Evolutionary conservation across 1,140 invertebrate genomes (phyloP), one percentile per base, ranked within the genome.

Genomic region (Brachionus paranguensis): DNA sequence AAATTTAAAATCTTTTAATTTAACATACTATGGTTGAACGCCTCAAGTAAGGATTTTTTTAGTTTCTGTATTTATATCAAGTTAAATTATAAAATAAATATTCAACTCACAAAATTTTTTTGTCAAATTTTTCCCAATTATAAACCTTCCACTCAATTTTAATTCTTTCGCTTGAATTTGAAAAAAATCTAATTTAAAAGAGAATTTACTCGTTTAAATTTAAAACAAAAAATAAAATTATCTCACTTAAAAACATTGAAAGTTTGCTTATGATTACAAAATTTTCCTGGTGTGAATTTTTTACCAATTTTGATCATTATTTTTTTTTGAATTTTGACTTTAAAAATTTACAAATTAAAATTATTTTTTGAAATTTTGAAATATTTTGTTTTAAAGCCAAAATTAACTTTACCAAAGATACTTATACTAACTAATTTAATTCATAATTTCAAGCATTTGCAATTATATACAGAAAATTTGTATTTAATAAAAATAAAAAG

Each of bases 131-230:
- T 12, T 47, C 24, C 72, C 72, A 76, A 27, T 76, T 33, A 10
- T 76, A 76, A 53, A 12, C 27, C 10, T 76, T 76, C 72, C 72
- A 76, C 17, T 76, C 72, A 37, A 76, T 47, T 76, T 76, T 76
- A 6, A 76, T 76, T 27, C 33, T 24, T 27, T 76, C 72, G 7
- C 3, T 76, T 33, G 43, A 27, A 45, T 50, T 20, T 45, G 33
- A 17, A n/a, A 43, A 43, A 10, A n/a, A 24, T n/a, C 27, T 37
- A 5, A 27, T 65, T 33, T 3, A 65, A 27, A 41, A 14, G 2
- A 70, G 27, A 37, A 70, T 11, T 7, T n/a, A n/a, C 6, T 70
- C 27, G 3, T 33, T 70, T 68, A 12, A 6, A 2, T 68, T 70
- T 1, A 37, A 6, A 37, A 37, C 12, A 14, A 14, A 37, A n/a